Percentiles rank a stretch among this genome's conserved stretches.
phyloP scores from a whole-genome alignment of 2,113 vertebrate genomes.

The Macroglossus sobrinus region DNA sequence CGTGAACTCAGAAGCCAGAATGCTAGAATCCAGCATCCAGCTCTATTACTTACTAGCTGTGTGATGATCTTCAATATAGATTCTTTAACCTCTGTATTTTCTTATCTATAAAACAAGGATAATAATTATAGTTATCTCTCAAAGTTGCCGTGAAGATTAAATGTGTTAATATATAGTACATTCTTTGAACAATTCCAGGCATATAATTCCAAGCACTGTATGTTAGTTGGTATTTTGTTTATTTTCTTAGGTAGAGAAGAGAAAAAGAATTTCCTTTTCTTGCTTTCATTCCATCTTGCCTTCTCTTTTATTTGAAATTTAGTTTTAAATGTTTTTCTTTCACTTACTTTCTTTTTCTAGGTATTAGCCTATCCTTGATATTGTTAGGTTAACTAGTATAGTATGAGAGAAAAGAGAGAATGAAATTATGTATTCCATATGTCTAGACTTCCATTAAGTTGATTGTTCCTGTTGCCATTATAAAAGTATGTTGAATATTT shows the following conservation, averaged over 20 bases:
- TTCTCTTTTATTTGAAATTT: not conserved
- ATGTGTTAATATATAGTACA: not conserved
- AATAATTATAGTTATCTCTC: constrained; percentile 21
- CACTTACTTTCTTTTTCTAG: constrained; percentile 3
- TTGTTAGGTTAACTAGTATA: not conserved
- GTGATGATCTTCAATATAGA: not conserved
- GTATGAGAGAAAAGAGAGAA: not conserved
- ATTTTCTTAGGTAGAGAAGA: not conserved
- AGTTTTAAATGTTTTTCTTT: not conserved
- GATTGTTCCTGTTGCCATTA: not conserved
- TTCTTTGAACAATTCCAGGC: not conserved
- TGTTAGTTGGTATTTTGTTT: not conserved
- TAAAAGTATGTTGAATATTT: not conserved
- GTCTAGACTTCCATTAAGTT: not conserved
- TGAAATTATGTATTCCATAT: not conserved
- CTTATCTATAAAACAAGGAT: not conserved
- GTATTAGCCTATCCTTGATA: not conserved
- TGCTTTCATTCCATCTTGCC: not conserved
- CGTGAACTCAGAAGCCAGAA: not conserved
- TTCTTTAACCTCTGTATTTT: constrained; percentile 12
- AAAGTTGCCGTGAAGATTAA: constrained; percentile 2
- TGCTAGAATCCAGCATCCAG: not conserved
- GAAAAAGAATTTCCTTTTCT: not conserved
- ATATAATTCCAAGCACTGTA: not conserved
- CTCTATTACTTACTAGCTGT: not conserved